Base-by-base conservation (phyloP, 2,888 invertebrate genomes). In the Cosmia trapezina region DNA sequence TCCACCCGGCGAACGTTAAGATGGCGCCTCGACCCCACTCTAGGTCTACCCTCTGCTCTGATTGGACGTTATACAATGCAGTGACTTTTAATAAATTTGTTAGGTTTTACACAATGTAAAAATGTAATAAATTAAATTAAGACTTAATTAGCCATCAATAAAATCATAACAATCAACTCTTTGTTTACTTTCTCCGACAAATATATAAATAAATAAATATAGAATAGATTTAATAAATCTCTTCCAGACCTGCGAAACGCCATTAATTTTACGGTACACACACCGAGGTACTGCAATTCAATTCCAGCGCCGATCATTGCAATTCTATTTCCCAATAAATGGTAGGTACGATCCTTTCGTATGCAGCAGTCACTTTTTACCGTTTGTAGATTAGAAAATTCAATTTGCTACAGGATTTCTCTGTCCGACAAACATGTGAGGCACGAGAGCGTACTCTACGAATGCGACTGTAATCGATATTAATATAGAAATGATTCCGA, bases 351-450 rank as follows among this genome's bases (percentile, higher is more conserved):
- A 74, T 65, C 66, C 69, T 79, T 70, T 70, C 70, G 75, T 80
- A 83, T 81, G 80, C 83, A 82, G 78, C 73, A 80, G 70, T 80
- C 83, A 76, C 72, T 81, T 76, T 80, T 72, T 60, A 57, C 80
- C 71, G 71, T 81, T 69, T 80, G 57, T 53, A 83, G 81, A 84
- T 83, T 84, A 82, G 73, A 83, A 83, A 81, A 82, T 82, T 83
- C 81, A 77, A 82, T 82, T 82, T 81, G 73, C 62, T 69, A 70
- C 69, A 64, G 51, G 67, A 56, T 67, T 67, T 59, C 68, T 22
- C 22, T 64, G 54, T 62, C 64, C 64, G 8, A 61, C 60, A 75
- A 80, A 81, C 83, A 83, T 56, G 67, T 68, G 83, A 33, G 53
- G 57, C 67, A 65, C 64, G 37, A 37, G 43, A 41, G 17, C 37